Base-by-base conservation (phyloP, 1,140 invertebrate species). In the Drosophila saltans region DNA sequence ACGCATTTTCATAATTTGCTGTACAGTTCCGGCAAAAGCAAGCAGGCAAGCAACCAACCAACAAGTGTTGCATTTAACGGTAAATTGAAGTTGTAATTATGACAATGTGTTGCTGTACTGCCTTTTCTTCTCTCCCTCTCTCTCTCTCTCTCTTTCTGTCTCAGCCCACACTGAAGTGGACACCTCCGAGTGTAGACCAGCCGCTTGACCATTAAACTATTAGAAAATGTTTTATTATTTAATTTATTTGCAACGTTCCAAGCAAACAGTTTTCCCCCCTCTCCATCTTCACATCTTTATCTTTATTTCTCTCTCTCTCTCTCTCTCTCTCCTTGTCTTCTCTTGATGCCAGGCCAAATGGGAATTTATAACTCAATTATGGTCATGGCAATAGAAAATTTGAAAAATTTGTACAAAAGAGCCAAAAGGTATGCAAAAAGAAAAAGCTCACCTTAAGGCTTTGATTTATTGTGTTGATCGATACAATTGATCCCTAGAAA, bases 1-100 rank as follows among this genome's bases (percentile, higher is more conserved):
- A 89, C 80, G 83, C 84, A 89, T 86, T 86, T 89, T 86, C 80
- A 86, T 86, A 83, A 86, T 86, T 86, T 86, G 64, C 67, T 52
- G 83, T 86, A 86, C 83, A 86, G 83, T 86, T 86, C 76, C 83
- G 84, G 76, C 82, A 79, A 67, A 69, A 62, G 45, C 45, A 59
- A 67, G 28, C 45, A 63, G 21, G 21, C 68, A 69, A 62, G 45
- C 45, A 59, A 67, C 33, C 45, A 63, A 26, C 26, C 68, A 60
- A 57, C 82, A 77, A 86, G 80, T 88, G 84, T 88, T 88, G 83
- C 83, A 88, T 69, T 80, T 79, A 88, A 88, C 83, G 84, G 83
- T 78, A 82, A 70, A 88, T 81, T 77, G 60, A 72, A 73, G 80
- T 81, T 52, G 75, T 57, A 73, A 75, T 78, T 71, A 67, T 65